A percentile compares a stretch with the other conserved stretches of the same genome.
These are phyloP conservation scores for Eugnorisma glareosa DNA, from an alignment of 2,888 invertebrate species.

Conservation along the genomic window DNA sequence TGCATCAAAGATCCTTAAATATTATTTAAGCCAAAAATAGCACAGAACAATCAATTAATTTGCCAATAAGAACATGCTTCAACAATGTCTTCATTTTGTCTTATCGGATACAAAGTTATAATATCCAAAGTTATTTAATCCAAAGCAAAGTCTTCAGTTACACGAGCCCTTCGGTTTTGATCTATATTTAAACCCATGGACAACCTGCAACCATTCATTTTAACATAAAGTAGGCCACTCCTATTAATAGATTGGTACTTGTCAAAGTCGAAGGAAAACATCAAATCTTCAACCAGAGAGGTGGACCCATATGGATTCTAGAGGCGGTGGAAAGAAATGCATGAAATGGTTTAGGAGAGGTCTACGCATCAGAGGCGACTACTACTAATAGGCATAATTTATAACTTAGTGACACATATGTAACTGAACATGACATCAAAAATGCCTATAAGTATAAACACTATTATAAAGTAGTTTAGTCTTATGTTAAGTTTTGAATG, in stretches of 20 bases:
- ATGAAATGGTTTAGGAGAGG: no score
- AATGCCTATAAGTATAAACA: no score
- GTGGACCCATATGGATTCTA: not conserved
- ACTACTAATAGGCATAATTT: no score
- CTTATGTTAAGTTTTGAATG: no score
- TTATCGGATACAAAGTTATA: not conserved
- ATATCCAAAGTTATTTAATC: not conserved
- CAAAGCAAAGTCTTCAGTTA: constrained; percentile 1
- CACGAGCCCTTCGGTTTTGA: not conserved
- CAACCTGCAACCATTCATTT: constrained; percentile 33
- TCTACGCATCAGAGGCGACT: no score
- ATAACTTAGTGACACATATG: no score
- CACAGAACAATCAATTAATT: not conserved
- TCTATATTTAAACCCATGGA: constrained; percentile 38
- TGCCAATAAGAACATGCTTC: not conserved
- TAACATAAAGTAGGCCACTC: constrained; percentile 17
- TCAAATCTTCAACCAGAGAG: not conserved
- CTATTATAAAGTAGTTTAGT: no score
- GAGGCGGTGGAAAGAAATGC: no score
- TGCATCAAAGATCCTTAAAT: not conserved
- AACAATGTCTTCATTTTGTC: no score
- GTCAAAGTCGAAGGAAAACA: not conserved
- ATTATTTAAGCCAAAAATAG: not conserved
- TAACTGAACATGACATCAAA: no score
- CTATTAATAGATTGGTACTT: constrained; percentile 25